Evolutionary conservation across 2,797 vertebrate genomes (phyloP).

Genomic region (Amblyraja radiata): DNA sequence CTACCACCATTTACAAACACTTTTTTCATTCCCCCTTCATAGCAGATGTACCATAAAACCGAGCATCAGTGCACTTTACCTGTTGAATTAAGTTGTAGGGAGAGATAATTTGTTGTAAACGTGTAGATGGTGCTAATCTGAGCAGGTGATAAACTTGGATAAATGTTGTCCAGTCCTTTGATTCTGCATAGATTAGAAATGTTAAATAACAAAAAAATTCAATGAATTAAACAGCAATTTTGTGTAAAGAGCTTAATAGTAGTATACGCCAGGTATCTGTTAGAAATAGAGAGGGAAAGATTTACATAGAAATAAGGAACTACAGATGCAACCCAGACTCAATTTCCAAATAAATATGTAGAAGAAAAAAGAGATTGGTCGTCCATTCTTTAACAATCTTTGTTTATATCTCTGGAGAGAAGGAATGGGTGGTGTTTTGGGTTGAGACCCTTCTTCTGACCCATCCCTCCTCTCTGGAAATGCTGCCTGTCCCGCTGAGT

Average conservation of each 20-base stretch:
- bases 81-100: not conserved
- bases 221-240: not conserved
- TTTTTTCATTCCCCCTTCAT: not conserved
- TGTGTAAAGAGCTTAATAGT: not conserved
- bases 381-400: not conserved
- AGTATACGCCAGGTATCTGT: not conserved
- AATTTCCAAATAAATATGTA: not conserved
- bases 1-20: not conserved
- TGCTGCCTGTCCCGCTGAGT: no score
- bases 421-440: no score
- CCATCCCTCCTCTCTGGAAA: no score
- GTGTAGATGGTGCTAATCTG: not conserved
- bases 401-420: no score
- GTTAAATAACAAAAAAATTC: not conserved
- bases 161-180: constrained; percentile 26
- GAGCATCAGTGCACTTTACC: not conserved
- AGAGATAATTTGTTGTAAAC: not conserved
- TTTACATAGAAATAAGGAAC: not conserved
- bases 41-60: not conserved
- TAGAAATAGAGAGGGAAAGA: not conserved
- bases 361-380: not conserved
- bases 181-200: not conserved
- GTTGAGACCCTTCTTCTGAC: no score
- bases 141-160: not conserved
- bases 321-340: not conserved